Percentiles rank a stretch among this genome's conserved stretches.
Conservation (phyloP, 2,888 invertebrate genomes). For the Emmelina monodactyla region DNA sequence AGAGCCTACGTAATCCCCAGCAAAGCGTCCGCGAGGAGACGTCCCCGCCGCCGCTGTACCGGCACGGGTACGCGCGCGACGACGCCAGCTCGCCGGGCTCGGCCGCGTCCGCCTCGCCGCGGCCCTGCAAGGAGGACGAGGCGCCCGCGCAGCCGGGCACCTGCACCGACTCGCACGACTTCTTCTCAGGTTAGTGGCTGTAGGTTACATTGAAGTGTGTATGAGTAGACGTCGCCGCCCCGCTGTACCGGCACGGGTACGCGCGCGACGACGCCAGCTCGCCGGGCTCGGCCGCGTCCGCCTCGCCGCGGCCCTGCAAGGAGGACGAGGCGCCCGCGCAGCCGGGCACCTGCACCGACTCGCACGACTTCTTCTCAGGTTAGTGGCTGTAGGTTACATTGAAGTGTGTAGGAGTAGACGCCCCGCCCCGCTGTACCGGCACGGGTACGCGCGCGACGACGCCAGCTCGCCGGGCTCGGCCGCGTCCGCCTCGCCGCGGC, state of each 20-base stretch:
- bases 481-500: slow-evolving; percentile 55
- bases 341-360: slow-evolving; percentile 43
- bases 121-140: slow-evolving; percentile 58
- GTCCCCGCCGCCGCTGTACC: slow-evolving; percentile 53
- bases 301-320: slow-evolving; percentile 56
- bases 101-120: slow-evolving; percentile 56
- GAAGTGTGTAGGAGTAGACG: too few relatives aligned
- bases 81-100: slow-evolving; percentile 62
- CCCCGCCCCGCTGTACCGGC: slow-evolving; percentile 56
- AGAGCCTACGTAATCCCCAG: too few relatives aligned
- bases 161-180: slow-evolving; percentile 56
- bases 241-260: slow-evolving; percentile 50
- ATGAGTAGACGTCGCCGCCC: slow-evolving; percentile 50
- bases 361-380: slow-evolving; percentile 58
- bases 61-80: slow-evolving; percentile 40
- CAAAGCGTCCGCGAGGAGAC: slow-evolving; percentile 54
- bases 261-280: slow-evolving; percentile 57
- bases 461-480: slow-evolving; percentile 61
- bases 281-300: slow-evolving; percentile 58
- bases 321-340: slow-evolving; percentile 37
- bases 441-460: slow-evolving; percentile 45
- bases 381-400: too few relatives aligned
- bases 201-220: slow-evolving; percentile 41
- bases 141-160: slow-evolving; percentile 27
- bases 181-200: slow-evolving; percentile 55